Percentiles rank a stretch among this genome's conserved stretches.
These are phyloP conservation scores for Pinna nobilis DNA, from an alignment of 1,140 invertebrate species.

Conservation along the genomic window DNA sequence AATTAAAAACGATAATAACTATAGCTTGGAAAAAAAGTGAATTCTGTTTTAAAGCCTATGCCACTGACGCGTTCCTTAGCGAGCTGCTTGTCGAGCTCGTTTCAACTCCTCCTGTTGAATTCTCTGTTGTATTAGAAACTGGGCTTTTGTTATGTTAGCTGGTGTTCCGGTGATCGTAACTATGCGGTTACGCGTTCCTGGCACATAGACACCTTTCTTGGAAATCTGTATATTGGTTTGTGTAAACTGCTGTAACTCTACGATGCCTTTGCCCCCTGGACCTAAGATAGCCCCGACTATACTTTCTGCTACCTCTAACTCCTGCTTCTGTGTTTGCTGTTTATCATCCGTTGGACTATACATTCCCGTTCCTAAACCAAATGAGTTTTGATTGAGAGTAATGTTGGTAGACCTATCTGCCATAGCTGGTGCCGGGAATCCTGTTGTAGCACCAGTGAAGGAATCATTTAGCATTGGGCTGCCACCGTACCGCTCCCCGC, in stretches of 20 bases:
- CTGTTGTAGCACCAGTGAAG: conserved; percentile 58
- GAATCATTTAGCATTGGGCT: conserved; percentile 71
- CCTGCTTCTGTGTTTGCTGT: conserved; percentile 83
- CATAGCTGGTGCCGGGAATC: conserved; percentile 48
- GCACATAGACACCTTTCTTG: conserved; percentile 97
- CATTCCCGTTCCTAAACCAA: conserved; percentile 83
- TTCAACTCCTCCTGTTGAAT: conserved; percentile 96
- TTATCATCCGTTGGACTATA: conserved; percentile 70
- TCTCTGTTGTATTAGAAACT: conserved; percentile 96
- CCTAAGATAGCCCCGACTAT: conserved; percentile 98
- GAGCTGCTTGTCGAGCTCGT: conserved; percentile 79
- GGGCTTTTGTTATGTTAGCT: conserved; percentile 90
- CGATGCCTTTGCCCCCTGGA: conserved; percentile 94
- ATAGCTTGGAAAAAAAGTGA: conserved; percentile 31
- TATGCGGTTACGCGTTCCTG: conserved; percentile 96
- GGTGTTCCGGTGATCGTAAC: conserved; percentile 94
- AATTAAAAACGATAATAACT: conserved; percentile 25
- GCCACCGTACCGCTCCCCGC: conserved; percentile 64
- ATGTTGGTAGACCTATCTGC: conserved; percentile 73
- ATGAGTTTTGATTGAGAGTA: conserved; percentile 83
- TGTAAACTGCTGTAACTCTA: conserved; percentile 97
- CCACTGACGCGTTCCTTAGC: conserved; percentile 50
- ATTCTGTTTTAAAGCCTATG: conserved; percentile 4
- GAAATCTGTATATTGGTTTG: conserved; percentile 98
- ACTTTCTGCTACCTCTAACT: conserved; percentile 90